Conservation (phyloP, 1,140 invertebrate genomes). For the Caenorhabditis latens region DNA sequence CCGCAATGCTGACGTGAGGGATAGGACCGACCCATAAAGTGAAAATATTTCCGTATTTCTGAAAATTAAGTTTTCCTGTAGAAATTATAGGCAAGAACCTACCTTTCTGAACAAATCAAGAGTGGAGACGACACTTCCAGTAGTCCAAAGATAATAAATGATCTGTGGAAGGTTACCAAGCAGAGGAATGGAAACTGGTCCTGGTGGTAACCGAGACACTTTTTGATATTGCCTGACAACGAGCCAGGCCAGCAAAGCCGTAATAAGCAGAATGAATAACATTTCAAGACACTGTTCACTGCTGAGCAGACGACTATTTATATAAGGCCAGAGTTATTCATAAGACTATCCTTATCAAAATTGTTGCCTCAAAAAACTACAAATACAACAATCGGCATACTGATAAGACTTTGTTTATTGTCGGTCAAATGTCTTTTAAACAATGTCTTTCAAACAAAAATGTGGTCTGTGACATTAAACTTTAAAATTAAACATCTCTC, state of each 20-base stretch:
- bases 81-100: background rate
- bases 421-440: no score
- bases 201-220: background rate
- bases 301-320: no score
- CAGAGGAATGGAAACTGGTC: background rate
- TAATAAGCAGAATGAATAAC: background rate
- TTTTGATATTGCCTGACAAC: background rate
- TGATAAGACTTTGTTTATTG: no score
- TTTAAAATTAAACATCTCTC: no score
- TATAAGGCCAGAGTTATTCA: no score
- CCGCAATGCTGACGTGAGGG: conserved; percentile 39
- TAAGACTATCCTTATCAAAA: no score
- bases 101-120: conserved; percentile 1
- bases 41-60: conserved; percentile 53
- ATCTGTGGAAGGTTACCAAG: background rate
- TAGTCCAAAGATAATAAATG: background rate
- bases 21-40: conserved; percentile 58
- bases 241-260: background rate
- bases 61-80: no score
- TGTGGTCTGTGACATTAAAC: no score
- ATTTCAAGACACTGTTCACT: background rate
- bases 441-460: no score
- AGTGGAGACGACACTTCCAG: background rate
- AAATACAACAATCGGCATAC: no score
- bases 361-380: no score